Percentiles rank a stretch among this genome's conserved stretches.
Conservation (phyloP, 1,140 invertebrate species). For the Papilio dardanus region DNA sequence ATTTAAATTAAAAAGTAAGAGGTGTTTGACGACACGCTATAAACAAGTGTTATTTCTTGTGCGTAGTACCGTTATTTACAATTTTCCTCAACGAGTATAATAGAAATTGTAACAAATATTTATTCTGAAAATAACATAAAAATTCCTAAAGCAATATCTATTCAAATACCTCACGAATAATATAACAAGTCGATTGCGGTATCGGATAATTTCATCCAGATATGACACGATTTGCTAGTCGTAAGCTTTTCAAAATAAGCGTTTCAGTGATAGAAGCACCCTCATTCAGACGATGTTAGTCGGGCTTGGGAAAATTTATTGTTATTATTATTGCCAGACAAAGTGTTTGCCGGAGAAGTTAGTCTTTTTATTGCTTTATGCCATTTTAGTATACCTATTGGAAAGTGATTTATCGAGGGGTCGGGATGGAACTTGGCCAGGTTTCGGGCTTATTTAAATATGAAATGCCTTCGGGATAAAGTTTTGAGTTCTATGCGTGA, state of each 20-base stretch:
- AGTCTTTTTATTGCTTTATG: slow-evolving; percentile 62
- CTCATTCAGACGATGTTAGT: slow-evolving; percentile 44
- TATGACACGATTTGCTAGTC: slow-evolving; percentile 43
- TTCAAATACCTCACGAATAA: slow-evolving; percentile 36
- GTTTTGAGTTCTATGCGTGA: background rate
- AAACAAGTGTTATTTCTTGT: too few relatives aligned
- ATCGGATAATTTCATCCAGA: slow-evolving; percentile 49
- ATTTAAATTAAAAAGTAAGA: too few relatives aligned
- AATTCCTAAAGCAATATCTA: slow-evolving; percentile 7
- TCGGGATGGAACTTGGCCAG: slow-evolving; percentile 44
- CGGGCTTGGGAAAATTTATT: slow-evolving; percentile 57
- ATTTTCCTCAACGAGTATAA: background rate
- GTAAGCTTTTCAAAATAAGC: slow-evolving; percentile 52
- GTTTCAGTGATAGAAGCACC: slow-evolving; percentile 47
- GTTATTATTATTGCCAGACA: slow-evolving; percentile 74
- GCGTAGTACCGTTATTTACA: too few relatives aligned
- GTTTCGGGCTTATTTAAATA: slow-evolving; percentile 41
- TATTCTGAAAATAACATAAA: slow-evolving; percentile 2
- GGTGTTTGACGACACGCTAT: too few relatives aligned
- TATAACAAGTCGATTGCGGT: slow-evolving; percentile 45
- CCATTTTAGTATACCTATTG: slow-evolving; percentile 61
- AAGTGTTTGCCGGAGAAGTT: slow-evolving; percentile 62
- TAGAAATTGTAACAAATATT: background rate
- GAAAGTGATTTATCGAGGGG: slow-evolving; percentile 66
- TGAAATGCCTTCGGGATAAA: slow-evolving; percentile 19